Conservation (phyloP, 2,113 vertebrate genomes). For the Alosa alosa region DNA sequence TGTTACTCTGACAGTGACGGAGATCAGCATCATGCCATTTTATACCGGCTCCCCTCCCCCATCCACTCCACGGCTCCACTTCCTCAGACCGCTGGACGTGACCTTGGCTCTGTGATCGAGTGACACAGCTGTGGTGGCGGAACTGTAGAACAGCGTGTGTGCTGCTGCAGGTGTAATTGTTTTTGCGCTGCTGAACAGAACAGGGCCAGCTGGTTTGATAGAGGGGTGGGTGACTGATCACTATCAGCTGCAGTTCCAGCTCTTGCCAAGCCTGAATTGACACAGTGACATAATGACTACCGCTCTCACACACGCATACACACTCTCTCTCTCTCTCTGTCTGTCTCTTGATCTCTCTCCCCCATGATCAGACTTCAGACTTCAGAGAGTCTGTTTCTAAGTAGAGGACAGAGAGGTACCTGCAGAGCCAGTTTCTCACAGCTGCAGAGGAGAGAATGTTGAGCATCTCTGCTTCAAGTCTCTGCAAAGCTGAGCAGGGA, state of each 20-base stretch:
- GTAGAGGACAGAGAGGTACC: background rate
- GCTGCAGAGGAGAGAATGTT: background rate
- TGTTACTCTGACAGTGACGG: background rate
- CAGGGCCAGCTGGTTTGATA: conserved; percentile 11
- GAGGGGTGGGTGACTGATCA: conserved; percentile 20
- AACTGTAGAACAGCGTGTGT: background rate
- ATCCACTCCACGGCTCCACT: too few relatives aligned
- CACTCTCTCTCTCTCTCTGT: background rate
- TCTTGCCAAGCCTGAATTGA: conserved; percentile 9
- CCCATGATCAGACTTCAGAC: background rate
- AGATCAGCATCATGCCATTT: background rate
- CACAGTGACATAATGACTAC: background rate
- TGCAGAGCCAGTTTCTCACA: background rate
- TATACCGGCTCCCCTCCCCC: background rate
- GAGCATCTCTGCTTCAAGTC: background rate
- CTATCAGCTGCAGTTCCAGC: conserved; percentile 11
- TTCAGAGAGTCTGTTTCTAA: background rate
- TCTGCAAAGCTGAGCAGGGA: background rate
- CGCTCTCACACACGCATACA: background rate
- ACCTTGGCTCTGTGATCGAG: too few relatives aligned
- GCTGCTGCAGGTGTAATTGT: conserved; percentile 14
- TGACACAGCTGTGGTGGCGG: too few relatives aligned
- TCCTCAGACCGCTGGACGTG: too few relatives aligned
- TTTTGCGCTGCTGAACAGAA: conserved; percentile 5
- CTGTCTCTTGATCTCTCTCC: background rate